Evolutionary conservation across 2,888 invertebrate species (phyloP).

Genomic region (Hydrotaea cyrtoneurina): DNA sequence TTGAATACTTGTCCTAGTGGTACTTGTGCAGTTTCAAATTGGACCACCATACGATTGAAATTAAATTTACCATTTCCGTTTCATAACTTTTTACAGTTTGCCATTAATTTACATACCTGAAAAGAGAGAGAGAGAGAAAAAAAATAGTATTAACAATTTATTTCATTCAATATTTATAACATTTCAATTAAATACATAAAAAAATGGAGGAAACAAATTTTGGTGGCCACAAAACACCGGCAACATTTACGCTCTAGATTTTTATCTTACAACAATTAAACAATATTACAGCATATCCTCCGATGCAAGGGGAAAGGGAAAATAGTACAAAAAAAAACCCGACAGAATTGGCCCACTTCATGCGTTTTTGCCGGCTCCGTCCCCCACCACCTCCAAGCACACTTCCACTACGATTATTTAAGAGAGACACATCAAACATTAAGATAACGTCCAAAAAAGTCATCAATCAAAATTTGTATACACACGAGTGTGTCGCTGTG

Average conservation of each 20-base stretch:
- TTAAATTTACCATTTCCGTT: not conserved
- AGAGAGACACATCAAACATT: constrained; percentile 58
- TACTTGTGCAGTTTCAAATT: too few relatives aligned
- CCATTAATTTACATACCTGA: constrained; percentile 49
- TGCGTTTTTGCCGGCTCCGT: not conserved
- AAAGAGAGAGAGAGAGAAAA: constrained; percentile 30
- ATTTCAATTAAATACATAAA: constrained; percentile 51
- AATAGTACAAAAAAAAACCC: not conserved
- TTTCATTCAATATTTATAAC: constrained; percentile 42
- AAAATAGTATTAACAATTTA: constrained; percentile 41
- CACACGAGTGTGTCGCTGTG: not conserved
- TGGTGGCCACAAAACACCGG: constrained; percentile 13
- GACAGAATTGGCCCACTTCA: not conserved
- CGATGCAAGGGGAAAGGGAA: too few relatives aligned
- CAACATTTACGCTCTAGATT: constrained; percentile 47
- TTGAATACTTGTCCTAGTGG: too few relatives aligned
- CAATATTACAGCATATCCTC: constrained; percentile 58
- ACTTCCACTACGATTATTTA: constrained; percentile 1
- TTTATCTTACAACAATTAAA: constrained; percentile 65
- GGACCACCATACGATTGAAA: not conserved
- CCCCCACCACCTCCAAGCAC: too few relatives aligned
- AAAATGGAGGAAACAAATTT: constrained; percentile 46
- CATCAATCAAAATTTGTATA: constrained; percentile 64
- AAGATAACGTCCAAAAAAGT: constrained; percentile 66
- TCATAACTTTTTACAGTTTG: not conserved